Percentiles rank a stretch among this genome's conserved stretches.
These are phyloP conservation scores for Smittia sp. DNA, from an alignment of 2,888 invertebrate genomes.

Conservation along the genomic window DNA sequence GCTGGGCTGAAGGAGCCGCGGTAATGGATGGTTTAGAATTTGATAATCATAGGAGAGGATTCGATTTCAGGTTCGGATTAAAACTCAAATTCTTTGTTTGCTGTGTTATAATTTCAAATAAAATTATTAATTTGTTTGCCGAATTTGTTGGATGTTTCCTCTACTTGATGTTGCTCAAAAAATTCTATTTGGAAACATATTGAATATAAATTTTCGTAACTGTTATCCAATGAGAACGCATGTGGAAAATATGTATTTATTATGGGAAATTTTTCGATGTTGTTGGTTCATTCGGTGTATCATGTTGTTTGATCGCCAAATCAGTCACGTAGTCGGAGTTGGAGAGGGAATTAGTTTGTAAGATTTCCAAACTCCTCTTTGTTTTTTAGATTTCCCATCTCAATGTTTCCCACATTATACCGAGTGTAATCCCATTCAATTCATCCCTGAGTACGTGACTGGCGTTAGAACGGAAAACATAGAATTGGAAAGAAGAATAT, in stretches of 20 bases:
- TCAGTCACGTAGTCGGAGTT: conserved; percentile 38
- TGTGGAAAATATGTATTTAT: conserved; percentile 29
- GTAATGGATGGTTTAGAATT: conserved; percentile 40
- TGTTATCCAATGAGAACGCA: conserved; percentile 25
- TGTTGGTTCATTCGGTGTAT: conserved; percentile 10
- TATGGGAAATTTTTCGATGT: conserved; percentile 30
- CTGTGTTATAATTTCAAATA: background rate
- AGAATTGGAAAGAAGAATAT: background rate
- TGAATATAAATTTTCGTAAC: conserved; percentile 1
- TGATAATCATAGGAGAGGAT: conserved; percentile 36
- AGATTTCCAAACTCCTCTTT: background rate
- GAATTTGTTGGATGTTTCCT: background rate
- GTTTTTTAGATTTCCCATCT: conserved; percentile 10
- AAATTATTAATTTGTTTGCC: background rate
- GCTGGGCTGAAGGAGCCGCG: conserved; percentile 33
- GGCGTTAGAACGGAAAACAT: background rate
- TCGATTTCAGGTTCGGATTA: conserved; percentile 40
- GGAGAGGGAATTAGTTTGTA: conserved; percentile 22
- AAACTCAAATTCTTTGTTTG: conserved; percentile 4
- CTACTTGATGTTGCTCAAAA: background rate
- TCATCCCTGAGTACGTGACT: conserved; percentile 38
- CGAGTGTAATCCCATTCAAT: conserved; percentile 29
- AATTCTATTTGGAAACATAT: background rate
- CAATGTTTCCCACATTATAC: conserved; percentile 35
- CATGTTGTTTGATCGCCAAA: conserved; percentile 35